Conservation (phyloP, 2,888 invertebrate genomes). For the Reticulitermes lucifugus region DNA sequence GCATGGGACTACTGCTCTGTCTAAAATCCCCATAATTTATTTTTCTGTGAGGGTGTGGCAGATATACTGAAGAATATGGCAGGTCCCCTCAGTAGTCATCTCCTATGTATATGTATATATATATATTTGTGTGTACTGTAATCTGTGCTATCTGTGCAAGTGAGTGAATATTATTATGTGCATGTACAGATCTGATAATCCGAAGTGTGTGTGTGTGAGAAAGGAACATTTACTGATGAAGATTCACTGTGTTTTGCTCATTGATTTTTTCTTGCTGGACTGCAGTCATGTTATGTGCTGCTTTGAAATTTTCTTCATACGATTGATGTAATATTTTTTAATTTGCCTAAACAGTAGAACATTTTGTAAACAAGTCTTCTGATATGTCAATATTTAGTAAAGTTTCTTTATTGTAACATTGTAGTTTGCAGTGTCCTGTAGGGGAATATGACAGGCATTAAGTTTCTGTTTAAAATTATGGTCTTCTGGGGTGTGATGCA, state of each 20-base stretch:
- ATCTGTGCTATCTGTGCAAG: conserved; percentile 16
- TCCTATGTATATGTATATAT: conserved; percentile 1
- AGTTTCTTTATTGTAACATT: conserved; percentile 33
- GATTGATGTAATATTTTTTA: conserved; percentile 47
- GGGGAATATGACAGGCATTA: no score
- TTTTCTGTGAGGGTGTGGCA: no score
- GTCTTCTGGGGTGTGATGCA: no score
- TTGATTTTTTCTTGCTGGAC: conserved; percentile 30
- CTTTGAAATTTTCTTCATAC: conserved; percentile 33
- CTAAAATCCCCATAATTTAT: no score
- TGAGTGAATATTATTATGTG: neutral
- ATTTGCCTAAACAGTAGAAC: conserved; percentile 46
- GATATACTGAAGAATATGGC: conserved; percentile 9
- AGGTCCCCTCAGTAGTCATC: neutral
- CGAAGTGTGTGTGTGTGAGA: neutral
- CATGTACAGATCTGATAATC: neutral
- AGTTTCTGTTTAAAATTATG: no score
- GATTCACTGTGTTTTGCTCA: conserved; percentile 39
- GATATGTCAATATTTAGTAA: conserved; percentile 42
- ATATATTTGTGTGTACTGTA: conserved; percentile 31
- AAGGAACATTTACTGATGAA: conserved; percentile 4
- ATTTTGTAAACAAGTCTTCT: conserved; percentile 46
- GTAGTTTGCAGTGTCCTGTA: neutral
- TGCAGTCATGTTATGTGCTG: conserved; percentile 42
- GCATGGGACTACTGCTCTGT: no score